Evolutionary conservation across 2,797 vertebrate genomes (phyloP).

Genomic region (Crenuchus spilurus): DNA sequence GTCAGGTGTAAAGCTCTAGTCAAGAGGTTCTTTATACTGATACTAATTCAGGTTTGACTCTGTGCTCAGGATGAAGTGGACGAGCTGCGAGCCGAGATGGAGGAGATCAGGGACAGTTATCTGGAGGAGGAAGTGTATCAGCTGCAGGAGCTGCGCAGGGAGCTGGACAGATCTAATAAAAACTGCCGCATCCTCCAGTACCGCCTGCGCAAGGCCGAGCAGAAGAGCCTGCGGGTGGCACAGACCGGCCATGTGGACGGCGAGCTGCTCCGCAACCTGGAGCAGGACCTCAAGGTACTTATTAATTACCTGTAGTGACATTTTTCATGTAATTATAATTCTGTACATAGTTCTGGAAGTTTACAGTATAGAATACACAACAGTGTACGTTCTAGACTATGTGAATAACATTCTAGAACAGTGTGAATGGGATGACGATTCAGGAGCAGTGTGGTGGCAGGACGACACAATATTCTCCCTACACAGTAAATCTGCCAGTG

Average conservation of each 20-base stretch:
- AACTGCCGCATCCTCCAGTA: constrained; percentile 98
- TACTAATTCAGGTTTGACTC: neutral
- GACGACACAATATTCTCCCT: too few species aligned
- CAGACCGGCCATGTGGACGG: constrained; percentile 97
- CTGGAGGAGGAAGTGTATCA: constrained; percentile 99
- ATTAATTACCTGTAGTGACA: neutral
- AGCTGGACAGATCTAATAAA: constrained; percentile 96
- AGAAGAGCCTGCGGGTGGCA: constrained; percentile 94
- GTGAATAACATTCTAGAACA: neutral
- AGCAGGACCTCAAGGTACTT: constrained; percentile 95
- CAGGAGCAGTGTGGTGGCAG: neutral
- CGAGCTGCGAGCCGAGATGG: constrained; percentile 97
- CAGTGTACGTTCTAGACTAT: too few species aligned
- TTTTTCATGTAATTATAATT: too few species aligned
- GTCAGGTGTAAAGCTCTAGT: too few species aligned
- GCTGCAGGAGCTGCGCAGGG: constrained; percentile 94
- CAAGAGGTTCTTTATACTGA: too few species aligned
- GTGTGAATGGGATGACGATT: neutral
- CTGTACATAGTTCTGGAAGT: too few species aligned
- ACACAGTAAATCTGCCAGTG: too few species aligned
- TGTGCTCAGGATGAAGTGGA: constrained; percentile 91
- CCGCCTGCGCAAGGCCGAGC: constrained; percentile 95
- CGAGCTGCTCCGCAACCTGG: constrained; percentile 91
- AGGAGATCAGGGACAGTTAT: constrained; percentile 97
- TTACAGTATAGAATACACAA: too few species aligned